Conservation (phyloP, 2,888 invertebrate species). For the Prostheceraeus crozeri region DNA sequence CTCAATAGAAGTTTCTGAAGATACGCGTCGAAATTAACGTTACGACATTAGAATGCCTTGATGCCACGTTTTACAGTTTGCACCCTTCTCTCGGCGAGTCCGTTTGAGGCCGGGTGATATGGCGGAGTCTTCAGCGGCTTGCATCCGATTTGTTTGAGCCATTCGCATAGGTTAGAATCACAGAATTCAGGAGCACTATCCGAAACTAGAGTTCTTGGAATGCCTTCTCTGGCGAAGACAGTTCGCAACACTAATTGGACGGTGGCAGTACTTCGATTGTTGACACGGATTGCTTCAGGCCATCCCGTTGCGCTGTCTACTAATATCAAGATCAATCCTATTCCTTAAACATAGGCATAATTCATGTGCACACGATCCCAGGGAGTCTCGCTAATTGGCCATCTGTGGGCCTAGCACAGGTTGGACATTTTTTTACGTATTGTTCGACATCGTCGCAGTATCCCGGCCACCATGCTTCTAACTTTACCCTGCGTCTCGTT, state of each 20-base stretch:
- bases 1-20: constrained; percentile 32
- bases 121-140: constrained; percentile 35
- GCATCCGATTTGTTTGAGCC: constrained; percentile 35
- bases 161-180: constrained; percentile 28
- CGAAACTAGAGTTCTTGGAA: constrained; percentile 30
- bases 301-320: constrained; percentile 27
- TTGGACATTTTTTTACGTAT: too few species aligned
- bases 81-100: constrained; percentile 34
- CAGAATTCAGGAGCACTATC: constrained; percentile 35
- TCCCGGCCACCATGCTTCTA: constrained; percentile 31
- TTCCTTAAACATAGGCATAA: constrained; percentile 19
- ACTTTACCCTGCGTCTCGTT: constrained; percentile 21
- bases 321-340: constrained; percentile 25
- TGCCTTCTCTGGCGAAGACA: constrained; percentile 33
- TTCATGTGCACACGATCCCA: constrained; percentile 31
- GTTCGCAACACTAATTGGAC: constrained; percentile 22
- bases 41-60: constrained; percentile 25
- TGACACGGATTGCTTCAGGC: constrained; percentile 27
- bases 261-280: constrained; percentile 6
- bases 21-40: constrained; percentile 33
- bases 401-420: too few species aligned
- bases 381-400: neutral
- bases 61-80: constrained; percentile 34
- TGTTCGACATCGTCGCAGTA: constrained; percentile 1
- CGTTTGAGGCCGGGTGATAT: constrained; percentile 33